Evolutionary conservation across 2,888 invertebrate genomes (phyloP).

Genomic region (Ophioninae sp.): DNA sequence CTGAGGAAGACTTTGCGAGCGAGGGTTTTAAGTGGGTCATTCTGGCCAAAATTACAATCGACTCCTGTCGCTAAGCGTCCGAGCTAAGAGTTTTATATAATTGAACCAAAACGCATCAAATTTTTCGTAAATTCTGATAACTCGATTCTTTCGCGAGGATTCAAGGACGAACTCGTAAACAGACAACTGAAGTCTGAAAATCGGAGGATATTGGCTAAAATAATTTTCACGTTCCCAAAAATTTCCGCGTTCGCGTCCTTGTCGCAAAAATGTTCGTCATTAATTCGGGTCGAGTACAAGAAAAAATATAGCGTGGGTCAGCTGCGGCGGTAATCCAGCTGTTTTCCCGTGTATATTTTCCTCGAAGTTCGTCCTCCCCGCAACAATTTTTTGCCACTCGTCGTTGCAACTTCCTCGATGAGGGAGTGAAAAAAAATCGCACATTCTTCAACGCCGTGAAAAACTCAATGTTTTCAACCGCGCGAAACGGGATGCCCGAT

Average conservation of each 20-base stretch:
- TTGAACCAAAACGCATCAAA: neutral
- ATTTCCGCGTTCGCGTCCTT: neutral
- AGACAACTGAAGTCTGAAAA: neutral
- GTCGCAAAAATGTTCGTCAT: constrained; percentile 7
- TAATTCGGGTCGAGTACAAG: constrained; percentile 34
- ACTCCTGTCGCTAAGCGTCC: no score
- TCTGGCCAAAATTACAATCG: neutral
- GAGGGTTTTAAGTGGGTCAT: constrained; percentile 1
- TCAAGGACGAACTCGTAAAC: neutral
- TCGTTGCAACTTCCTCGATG: neutral
- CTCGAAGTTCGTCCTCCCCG: constrained; percentile 4
- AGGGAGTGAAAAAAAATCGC: neutral
- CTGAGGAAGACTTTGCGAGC: neutral
- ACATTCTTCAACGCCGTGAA: neutral
- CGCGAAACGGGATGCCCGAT: constrained; percentile 22
- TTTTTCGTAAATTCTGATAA: neutral
- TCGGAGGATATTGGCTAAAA: neutral
- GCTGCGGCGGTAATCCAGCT: constrained; percentile 69
- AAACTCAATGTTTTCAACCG: constrained; percentile 18
- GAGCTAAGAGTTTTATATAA: neutral
- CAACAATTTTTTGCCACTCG: neutral
- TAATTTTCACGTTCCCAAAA: no score
- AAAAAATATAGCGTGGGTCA: constrained; percentile 47
- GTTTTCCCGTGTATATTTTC: constrained; percentile 58
- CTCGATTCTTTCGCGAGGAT: neutral